Evolutionary conservation across 2,113 vertebrate species (phyloP).

Genomic region (Cephalopholis sonnerati): DNA sequence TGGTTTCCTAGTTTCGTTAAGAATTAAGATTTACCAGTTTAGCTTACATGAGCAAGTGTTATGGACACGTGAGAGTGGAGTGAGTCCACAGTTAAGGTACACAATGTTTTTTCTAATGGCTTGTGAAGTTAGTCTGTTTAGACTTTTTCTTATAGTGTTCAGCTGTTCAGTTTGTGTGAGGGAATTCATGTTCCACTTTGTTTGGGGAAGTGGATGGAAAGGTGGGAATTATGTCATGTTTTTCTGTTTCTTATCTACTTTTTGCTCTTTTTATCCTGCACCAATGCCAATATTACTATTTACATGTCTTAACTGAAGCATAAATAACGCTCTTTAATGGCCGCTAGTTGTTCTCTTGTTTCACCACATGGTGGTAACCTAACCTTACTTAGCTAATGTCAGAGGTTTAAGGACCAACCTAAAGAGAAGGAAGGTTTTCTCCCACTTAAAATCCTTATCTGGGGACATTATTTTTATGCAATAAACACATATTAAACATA

Average conservation of each 20-base stretch:
- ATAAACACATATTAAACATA: not conserved
- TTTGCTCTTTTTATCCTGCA: not conserved
- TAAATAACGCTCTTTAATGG: not conserved
- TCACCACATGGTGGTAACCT: not conserved
- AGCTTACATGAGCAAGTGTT: not conserved
- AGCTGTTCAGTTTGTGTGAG: not conserved
- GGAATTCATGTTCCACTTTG: not conserved
- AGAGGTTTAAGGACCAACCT: not conserved
- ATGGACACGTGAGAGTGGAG: not conserved
- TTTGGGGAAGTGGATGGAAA: not conserved
- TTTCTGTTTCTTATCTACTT: not conserved
- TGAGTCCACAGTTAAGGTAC: not conserved
- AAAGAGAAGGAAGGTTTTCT: not conserved
- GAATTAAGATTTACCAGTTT: not conserved
- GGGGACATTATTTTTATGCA: not conserved
- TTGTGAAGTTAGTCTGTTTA: fast-evolving
- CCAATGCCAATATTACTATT: not conserved
- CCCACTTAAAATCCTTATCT: not conserved
- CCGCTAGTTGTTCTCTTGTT: not conserved
- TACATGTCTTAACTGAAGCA: not conserved
- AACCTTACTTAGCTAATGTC: not conserved
- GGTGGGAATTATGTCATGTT: not conserved
- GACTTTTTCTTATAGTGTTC: not conserved
- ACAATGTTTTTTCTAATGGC: not conserved
- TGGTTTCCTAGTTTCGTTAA: not conserved